Evolutionary conservation across 2,113 vertebrate genomes (phyloP).

Genomic region (Coreoperca whiteheadi): DNA sequence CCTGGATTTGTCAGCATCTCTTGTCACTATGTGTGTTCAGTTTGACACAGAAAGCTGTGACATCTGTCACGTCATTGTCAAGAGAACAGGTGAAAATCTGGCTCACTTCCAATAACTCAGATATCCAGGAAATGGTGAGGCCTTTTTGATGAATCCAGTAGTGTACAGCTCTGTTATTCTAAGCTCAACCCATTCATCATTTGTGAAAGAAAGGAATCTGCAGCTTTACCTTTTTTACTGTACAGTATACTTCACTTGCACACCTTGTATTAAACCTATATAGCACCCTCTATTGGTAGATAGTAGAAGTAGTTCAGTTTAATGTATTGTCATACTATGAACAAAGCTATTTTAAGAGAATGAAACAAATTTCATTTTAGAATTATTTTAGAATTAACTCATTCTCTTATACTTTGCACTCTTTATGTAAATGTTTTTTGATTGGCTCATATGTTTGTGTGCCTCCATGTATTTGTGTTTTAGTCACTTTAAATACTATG

Average conservation of each 20-base stretch:
- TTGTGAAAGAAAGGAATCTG: constrained; percentile 36
- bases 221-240: constrained; percentile 3
- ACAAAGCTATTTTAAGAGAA: not conserved
- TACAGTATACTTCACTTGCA: not conserved
- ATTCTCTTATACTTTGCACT: not conserved
- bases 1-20: not conserved
- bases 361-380: not conserved
- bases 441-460: not conserved
- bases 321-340: not conserved
- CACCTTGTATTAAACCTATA: not conserved
- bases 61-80: not conserved
- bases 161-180: constrained; percentile 39
- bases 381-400: not conserved
- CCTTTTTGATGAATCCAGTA: constrained; percentile 32
- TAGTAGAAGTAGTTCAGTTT: not conserved
- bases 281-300: constrained; percentile 50
- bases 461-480: not conserved
- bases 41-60: constrained; percentile 19
- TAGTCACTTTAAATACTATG: constrained; percentile 19
- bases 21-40: not conserved
- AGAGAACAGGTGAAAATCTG: constrained; percentile 4
- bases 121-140: constrained; percentile 9
- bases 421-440: not conserved
- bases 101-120: not conserved
- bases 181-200: constrained; percentile 52